Evolutionary conservation across 2,113 vertebrate genomes (phyloP).

Genomic region (Brienomyrus longianalis): DNA sequence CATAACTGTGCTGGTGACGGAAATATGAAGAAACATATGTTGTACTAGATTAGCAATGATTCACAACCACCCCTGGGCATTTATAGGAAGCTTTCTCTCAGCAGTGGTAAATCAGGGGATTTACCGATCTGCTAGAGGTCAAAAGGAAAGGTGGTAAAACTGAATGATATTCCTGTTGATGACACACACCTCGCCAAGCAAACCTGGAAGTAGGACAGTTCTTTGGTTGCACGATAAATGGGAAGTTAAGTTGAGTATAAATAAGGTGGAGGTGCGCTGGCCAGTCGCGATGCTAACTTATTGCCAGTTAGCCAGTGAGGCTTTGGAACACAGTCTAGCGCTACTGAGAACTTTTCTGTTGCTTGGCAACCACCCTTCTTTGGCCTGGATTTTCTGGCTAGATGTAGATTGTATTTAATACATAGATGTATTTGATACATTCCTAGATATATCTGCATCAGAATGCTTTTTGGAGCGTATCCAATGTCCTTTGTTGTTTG

Average conservation of each 20-base stretch:
- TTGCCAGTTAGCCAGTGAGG: background rate
- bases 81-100: background rate
- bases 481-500: background rate
- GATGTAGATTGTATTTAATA: background rate
- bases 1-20: background rate
- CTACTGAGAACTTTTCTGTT: background rate
- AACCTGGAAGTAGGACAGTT: background rate
- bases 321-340: background rate
- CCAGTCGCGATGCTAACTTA: background rate
- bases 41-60: background rate
- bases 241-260: background rate
- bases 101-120: background rate
- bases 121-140: background rate
- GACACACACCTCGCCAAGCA: background rate
- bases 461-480: background rate
- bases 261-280: background rate
- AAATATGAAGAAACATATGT: background rate
- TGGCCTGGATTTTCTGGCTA: background rate
- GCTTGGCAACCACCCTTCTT: background rate
- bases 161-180: background rate
- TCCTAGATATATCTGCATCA: background rate
- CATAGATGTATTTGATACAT: background rate
- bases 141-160: background rate
- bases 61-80: background rate
- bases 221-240: background rate